Evolutionary conservation across 1,140 invertebrate species (phyloP).

Genomic region (Trachymyrmex septentrionalis): DNA sequence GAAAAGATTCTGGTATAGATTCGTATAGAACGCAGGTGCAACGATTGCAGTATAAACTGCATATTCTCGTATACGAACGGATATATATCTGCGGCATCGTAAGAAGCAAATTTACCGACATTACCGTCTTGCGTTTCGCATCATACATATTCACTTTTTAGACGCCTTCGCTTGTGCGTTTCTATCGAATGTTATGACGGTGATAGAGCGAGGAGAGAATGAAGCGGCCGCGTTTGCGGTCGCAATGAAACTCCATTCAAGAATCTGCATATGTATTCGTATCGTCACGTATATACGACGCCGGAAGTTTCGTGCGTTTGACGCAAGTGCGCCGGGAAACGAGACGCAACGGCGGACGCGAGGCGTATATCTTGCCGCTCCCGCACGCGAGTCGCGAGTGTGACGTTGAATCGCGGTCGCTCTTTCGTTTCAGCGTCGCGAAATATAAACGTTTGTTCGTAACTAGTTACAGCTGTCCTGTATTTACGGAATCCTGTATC

Average conservation of each 20-base stretch:
- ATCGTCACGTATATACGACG: slow-evolving; percentile 24
- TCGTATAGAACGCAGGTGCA: not conserved
- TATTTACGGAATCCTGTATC: slow-evolving; percentile 42
- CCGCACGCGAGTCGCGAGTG: not conserved
- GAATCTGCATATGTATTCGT: slow-evolving; percentile 47
- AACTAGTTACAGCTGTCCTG: not conserved
- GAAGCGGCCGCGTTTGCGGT: slow-evolving; percentile 11
- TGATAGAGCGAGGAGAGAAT: slow-evolving; percentile 37
- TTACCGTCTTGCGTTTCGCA: not conserved
- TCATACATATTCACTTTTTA: not conserved
- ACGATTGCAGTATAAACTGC: not conserved
- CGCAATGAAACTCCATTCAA: slow-evolving; percentile 62
- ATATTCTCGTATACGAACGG: not conserved
- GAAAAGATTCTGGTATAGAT: not conserved
- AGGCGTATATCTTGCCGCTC: slow-evolving; percentile 38
- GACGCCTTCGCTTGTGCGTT: not conserved
- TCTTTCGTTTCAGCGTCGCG: slow-evolving; percentile 40
- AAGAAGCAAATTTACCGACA: not conserved
- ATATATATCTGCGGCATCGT: not conserved
- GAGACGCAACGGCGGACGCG: slow-evolving; percentile 54
- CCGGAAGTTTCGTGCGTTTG: slow-evolving; percentile 60
- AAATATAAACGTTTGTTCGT: slow-evolving; percentile 7
- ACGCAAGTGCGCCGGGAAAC: slow-evolving; percentile 59
- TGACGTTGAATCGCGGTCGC: slow-evolving; percentile 16
- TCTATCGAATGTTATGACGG: slow-evolving; percentile 29